phyloP scores from a whole-genome alignment of 1,140 invertebrate genomes.

The Antheraea mylitta region DNA sequence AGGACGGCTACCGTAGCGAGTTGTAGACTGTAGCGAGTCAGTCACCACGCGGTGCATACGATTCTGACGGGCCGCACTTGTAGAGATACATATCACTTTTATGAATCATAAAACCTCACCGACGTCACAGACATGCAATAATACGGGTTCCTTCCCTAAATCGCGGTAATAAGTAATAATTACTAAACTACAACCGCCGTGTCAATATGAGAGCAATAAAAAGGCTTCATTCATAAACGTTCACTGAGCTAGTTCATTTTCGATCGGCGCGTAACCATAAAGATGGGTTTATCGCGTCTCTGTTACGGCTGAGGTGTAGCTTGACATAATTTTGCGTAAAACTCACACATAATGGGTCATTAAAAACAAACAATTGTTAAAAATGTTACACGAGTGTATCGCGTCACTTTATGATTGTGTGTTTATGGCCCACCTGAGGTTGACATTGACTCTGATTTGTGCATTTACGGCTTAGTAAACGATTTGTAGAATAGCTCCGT shows the following conservation, averaged over 20 bases:
- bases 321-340: slow-evolving; percentile 77
- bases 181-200: slow-evolving; percentile 57
- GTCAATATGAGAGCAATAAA: slow-evolving; percentile 74
- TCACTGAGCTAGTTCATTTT: slow-evolving; percentile 59
- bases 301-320: slow-evolving; percentile 72
- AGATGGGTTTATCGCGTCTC: slow-evolving; percentile 71
- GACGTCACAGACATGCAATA: slow-evolving; percentile 63
- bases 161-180: slow-evolving; percentile 61
- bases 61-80: slow-evolving; percentile 27
- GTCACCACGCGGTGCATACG: slow-evolving; percentile 42
- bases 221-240: slow-evolving; percentile 66
- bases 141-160: slow-evolving; percentile 66
- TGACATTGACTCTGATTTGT: slow-evolving; percentile 77
- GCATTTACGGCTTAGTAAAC: slow-evolving; percentile 67
- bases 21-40: slow-evolving; percentile 4
- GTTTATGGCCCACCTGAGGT: slow-evolving; percentile 69
- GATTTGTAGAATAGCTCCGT: slow-evolving; percentile 38
- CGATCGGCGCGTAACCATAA: slow-evolving; percentile 68
- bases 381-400: slow-evolving; percentile 74
- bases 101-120: slow-evolving; percentile 70
- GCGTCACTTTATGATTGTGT: slow-evolving; percentile 74
- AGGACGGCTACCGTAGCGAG: slow-evolving; percentile 12
- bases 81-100: slow-evolving; percentile 69
- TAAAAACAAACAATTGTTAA: slow-evolving; percentile 78
- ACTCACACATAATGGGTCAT: slow-evolving; percentile 74